Conservation (phyloP, 30 jellyfish, hydroid and myxozoan genomes). For the Clytia hemisphaerica region DNA sequence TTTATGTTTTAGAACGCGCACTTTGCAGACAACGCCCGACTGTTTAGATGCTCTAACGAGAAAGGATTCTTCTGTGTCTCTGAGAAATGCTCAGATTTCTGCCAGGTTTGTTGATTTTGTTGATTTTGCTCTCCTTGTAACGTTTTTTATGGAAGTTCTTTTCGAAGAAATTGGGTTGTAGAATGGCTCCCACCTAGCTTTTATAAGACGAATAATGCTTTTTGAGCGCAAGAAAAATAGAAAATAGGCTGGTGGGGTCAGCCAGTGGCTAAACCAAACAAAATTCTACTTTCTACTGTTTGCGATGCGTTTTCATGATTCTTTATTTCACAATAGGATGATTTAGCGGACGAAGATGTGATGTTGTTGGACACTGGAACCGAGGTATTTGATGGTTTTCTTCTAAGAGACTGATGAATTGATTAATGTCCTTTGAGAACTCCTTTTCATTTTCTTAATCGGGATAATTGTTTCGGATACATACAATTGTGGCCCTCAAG, state of each 20-base stretch:
- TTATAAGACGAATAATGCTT: too few species aligned
- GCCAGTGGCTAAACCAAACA: too few species aligned
- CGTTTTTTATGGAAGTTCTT: too few species aligned
- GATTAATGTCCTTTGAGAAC: neutral
- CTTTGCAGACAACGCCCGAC: slow-evolving; percentile 74
- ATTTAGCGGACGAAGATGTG: slow-evolving; percentile 98
- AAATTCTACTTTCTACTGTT: too few species aligned
- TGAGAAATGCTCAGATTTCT: slow-evolving; percentile 97
- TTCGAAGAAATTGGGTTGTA: too few species aligned
- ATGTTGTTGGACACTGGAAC: slow-evolving; percentile 98
- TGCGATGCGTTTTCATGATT: neutral
- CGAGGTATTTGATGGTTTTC: slow-evolving; percentile 44
- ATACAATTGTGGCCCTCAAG: neutral
- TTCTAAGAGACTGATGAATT: neutral
- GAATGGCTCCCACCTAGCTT: too few species aligned
- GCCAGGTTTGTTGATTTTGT: slow-evolving; percentile 98
- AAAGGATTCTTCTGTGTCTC: slow-evolving; percentile 96
- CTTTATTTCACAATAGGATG: slow-evolving; percentile 53
- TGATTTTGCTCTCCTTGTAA: too few species aligned
- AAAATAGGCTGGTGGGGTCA: too few species aligned
- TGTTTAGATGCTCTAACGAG: slow-evolving; percentile 96
- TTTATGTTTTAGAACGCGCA: slow-evolving; percentile 63
- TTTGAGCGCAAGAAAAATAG: too few species aligned
- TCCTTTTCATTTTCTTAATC: too few species aligned
- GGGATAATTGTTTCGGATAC: too few species aligned